phyloP scores from a whole-genome alignment of 2,797 vertebrate species.

The Micrastur ruficollis region DNA sequence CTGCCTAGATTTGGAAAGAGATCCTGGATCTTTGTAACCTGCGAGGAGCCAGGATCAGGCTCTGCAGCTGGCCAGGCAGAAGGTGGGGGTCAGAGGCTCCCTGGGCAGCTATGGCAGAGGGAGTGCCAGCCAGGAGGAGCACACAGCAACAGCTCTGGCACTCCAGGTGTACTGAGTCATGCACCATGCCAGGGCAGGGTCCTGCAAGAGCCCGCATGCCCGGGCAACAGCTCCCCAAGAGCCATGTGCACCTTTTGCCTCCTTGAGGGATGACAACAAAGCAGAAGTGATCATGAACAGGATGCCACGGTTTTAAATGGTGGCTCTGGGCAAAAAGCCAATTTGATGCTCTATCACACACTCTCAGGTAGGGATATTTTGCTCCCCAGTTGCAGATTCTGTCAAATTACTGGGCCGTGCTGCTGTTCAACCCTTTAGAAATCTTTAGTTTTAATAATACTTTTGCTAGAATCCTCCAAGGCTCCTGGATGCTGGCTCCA shows the following conservation, averaged over 20 bases:
- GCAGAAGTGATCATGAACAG: background rate
- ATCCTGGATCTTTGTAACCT: background rate
- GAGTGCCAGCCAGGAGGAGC: background rate
- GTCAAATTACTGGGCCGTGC: background rate
- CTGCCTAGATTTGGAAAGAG: background rate
- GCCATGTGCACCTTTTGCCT: background rate
- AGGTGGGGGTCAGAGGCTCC: background rate
- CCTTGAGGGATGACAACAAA: background rate
- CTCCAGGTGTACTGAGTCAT: background rate
- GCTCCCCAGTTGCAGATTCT: background rate
- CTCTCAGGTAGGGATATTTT: background rate
- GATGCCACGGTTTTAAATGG: background rate
- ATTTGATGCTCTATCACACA: background rate
- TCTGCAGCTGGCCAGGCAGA: background rate
- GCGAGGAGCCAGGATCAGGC: background rate
- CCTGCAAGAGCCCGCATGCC: background rate
- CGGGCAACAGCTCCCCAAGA: background rate
- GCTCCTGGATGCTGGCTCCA: background rate
- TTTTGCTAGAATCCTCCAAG: conserved; percentile 9
- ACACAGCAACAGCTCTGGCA: background rate
- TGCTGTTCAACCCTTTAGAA: background rate
- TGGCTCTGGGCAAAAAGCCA: background rate
- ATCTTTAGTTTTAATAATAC: conserved; percentile 31
- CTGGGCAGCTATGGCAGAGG: background rate
- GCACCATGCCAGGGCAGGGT: background rate